Conservation (phyloP, 2,888 invertebrate species). For the Melanotus villosus region DNA sequence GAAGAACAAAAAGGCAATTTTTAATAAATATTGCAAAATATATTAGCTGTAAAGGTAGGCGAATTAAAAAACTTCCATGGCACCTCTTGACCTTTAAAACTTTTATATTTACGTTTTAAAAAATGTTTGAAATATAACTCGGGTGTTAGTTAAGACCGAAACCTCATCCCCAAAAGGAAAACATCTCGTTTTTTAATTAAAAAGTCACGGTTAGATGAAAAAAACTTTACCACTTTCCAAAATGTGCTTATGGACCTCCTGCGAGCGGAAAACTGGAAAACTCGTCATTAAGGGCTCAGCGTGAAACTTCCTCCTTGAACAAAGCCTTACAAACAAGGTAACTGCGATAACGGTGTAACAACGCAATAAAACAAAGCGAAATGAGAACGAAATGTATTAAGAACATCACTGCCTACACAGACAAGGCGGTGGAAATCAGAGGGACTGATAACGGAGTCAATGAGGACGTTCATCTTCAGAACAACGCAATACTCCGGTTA, state of each 20-base stretch:
- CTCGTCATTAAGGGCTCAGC: conserved; percentile 16
- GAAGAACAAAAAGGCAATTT: neutral
- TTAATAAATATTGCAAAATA: neutral
- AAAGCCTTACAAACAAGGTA: conserved; percentile 21
- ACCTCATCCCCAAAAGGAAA: neutral
- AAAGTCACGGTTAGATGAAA: neutral
- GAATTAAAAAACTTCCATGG: too few species aligned
- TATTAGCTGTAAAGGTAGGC: too few species aligned
- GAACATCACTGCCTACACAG: conserved; percentile 8
- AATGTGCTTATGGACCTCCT: conserved; percentile 9
- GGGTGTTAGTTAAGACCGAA: too few species aligned
- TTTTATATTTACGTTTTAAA: neutral
- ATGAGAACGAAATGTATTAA: conserved; percentile 24
- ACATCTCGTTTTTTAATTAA: conserved; percentile 15
- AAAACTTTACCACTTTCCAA: conserved; percentile 1
- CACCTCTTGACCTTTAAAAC: too few species aligned
- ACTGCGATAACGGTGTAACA: conserved; percentile 16
- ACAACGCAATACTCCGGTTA: conserved; percentile 6
- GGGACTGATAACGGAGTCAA: conserved; percentile 22
- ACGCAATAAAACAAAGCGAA: conserved; percentile 26
- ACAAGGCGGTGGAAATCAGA: conserved; percentile 27
- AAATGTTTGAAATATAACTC: too few species aligned
- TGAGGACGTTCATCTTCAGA: conserved; percentile 14
- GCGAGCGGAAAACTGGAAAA: conserved; percentile 2
- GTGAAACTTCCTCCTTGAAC: conserved; percentile 8